Percentiles rank a stretch among this genome's conserved stretches.
phyloP scores from a whole-genome alignment of 2,797 vertebrate species.

The Botia kubotai region DNA sequence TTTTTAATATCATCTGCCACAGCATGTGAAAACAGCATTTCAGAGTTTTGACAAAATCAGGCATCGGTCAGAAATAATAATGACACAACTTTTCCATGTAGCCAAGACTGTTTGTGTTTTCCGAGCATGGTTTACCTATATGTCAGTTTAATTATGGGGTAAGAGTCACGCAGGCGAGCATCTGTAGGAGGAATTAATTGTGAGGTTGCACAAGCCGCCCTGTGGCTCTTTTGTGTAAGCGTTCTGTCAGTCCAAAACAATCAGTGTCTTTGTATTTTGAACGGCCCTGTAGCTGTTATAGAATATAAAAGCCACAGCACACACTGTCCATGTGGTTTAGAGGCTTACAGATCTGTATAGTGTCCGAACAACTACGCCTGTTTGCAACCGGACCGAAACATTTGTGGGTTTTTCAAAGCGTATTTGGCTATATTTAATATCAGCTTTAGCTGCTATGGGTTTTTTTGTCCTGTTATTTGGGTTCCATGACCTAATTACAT shows the following conservation, averaged over 20 bases:
- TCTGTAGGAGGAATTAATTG: not conserved
- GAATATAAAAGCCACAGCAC: not conserved
- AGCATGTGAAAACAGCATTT: too few species aligned
- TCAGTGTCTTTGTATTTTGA: not conserved
- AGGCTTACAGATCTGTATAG: conserved; percentile 55
- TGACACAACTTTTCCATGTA: too few species aligned
- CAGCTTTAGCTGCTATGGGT: not conserved
- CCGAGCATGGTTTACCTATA: not conserved
- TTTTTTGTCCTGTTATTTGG: conserved; percentile 10
- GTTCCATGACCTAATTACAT: not conserved
- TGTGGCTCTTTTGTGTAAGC: not conserved
- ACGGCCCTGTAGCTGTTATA: conserved; percentile 47
- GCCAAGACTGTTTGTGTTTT: not conserved
- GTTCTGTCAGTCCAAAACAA: not conserved
- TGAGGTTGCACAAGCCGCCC: not conserved
- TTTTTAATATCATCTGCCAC: too few species aligned
- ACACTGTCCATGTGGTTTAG: conserved; percentile 38
- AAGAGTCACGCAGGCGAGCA: not conserved
- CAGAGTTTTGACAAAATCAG: too few species aligned
- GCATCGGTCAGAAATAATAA: too few species aligned
- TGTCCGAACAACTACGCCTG: not conserved
- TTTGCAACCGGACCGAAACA: not conserved
- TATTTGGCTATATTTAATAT: not conserved
- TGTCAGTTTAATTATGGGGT: not conserved
- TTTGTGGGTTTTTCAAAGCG: not conserved